A percentile compares a stretch with the other conserved stretches of the same genome.
phyloP scores from a whole-genome alignment of 2,113 vertebrate genomes.

The Pachypanchax playfairii region DNA sequence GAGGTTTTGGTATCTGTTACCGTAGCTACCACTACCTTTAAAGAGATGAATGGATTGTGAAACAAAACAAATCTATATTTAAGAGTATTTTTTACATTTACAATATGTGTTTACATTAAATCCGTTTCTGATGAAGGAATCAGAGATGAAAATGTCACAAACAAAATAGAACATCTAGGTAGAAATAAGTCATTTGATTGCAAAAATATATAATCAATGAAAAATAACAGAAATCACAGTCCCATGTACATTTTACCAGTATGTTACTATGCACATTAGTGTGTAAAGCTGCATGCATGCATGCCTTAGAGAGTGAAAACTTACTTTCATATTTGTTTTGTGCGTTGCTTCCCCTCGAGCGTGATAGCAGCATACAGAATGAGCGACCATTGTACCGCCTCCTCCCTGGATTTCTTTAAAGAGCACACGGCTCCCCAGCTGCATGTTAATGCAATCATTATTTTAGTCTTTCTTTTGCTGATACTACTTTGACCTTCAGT shows the following conservation, averaged over 20 bases:
- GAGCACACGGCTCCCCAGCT: constrained; percentile 55
- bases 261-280: constrained; percentile 15
- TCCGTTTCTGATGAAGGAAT: neutral
- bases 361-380: constrained; percentile 36
- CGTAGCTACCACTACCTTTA: neutral
- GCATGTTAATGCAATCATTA: constrained; percentile 74
- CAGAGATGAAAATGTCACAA: constrained; percentile 36
- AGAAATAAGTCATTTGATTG: constrained; percentile 26
- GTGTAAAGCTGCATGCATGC: constrained; percentile 12
- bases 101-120: too few species aligned
- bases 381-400: constrained; percentile 47
- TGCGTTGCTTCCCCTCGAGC: constrained; percentile 8
- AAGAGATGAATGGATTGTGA: neutral
- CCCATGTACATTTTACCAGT: neutral
- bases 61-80: too few species aligned
- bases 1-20: too few species aligned
- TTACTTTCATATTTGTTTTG: constrained; percentile 42
- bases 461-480: constrained; percentile 61
- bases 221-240: neutral
- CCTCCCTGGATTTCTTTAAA: constrained; percentile 61
- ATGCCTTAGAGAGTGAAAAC: constrained; percentile 11
- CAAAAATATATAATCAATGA: constrained; percentile 13
- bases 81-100: neutral
- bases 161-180: neutral
- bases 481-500: constrained; percentile 69